Evolutionary conservation across 2,888 invertebrate genomes (phyloP), one percentile per base, ranked within the genome.

Genomic region (Heliothis peltigera): DNA sequence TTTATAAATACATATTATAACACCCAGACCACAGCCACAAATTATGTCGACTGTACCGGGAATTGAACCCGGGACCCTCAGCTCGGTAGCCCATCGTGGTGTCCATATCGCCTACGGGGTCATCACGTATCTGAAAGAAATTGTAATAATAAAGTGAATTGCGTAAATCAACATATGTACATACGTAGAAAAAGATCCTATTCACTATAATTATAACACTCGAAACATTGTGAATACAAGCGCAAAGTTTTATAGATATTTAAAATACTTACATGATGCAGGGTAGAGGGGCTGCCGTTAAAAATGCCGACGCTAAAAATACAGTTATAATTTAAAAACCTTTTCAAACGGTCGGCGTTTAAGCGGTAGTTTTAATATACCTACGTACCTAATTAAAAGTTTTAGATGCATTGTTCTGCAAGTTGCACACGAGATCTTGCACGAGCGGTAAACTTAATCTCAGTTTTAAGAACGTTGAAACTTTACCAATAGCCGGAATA

Each of bases 391-490:
- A 56, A 70, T 59, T 72, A 59, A 56, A 73, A 70, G 71, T 73
- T 75, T 48, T 15, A 32, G 49, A 53, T 43, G 60, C 54, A 59
- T 63, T 60, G 57, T 70, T 59, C 49, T 21, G 59, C 56, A 64
- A 57, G 35, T 62, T 61, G 54, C 64, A 67, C 63, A 61, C 62
- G 58, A 59, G 49, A 64, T 42, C 55, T 53, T 25, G 51, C 42
- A 47, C 25, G 17, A 52, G 47, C 47, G 42, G 17, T 46, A 56
- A 71, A 60, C 68, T 74, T 60, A 63, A 79, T 77, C 64, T 68
- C 57, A 63, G 70, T 70, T 69, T 66, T 52, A 64, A 54, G 70
- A 66, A 78, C 78, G 35, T 75, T 81, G 65, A 4, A 39, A 22
- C 54, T 64, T n/a, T 81, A 68, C 64, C 78, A 68, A 70, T 75